These are phyloP conservation scores for Serinus canaria DNA, from an alignment of 2,113 vertebrate species.

Conservation along the genomic window DNA sequence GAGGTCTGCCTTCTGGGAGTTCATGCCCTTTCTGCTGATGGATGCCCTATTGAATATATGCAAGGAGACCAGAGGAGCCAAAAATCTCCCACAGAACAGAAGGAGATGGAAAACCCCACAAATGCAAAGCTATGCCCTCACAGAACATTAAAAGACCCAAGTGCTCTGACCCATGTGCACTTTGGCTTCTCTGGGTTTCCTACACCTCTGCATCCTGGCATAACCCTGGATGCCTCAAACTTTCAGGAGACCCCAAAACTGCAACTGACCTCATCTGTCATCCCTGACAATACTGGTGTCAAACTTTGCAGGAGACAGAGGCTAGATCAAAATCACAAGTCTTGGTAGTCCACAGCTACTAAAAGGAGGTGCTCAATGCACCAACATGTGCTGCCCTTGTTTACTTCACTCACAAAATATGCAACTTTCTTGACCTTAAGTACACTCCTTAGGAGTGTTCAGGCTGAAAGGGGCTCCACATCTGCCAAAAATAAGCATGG, in stretches of 20 bases:
- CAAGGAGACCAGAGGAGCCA: background rate
- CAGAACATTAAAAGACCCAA: background rate
- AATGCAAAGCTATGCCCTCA: background rate
- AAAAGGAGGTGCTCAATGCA: background rate
- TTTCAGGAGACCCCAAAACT: background rate
- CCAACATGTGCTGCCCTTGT: background rate
- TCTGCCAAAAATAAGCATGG: constrained; percentile 50
- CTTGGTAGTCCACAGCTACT: background rate
- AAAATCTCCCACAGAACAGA: background rate
- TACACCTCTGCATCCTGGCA: background rate
- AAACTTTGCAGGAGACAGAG: background rate
- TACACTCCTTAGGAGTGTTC: constrained; percentile 59
- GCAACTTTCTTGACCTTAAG: constrained; percentile 52
- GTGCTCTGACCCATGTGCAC: fast-evolving
- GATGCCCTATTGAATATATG: fast-evolving
- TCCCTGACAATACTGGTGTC: background rate
- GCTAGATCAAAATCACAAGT: background rate
- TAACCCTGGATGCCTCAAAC: background rate
- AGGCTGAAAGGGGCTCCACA: constrained; percentile 11
- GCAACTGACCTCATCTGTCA: background rate
- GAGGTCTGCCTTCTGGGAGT: background rate
- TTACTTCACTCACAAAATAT: constrained; percentile 55
- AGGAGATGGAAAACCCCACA: background rate
- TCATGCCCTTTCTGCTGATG: background rate
- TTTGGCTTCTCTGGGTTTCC: background rate